Evolutionary conservation across 1,140 invertebrate genomes (phyloP).

Genomic region (Metaphire vulgaris): DNA sequence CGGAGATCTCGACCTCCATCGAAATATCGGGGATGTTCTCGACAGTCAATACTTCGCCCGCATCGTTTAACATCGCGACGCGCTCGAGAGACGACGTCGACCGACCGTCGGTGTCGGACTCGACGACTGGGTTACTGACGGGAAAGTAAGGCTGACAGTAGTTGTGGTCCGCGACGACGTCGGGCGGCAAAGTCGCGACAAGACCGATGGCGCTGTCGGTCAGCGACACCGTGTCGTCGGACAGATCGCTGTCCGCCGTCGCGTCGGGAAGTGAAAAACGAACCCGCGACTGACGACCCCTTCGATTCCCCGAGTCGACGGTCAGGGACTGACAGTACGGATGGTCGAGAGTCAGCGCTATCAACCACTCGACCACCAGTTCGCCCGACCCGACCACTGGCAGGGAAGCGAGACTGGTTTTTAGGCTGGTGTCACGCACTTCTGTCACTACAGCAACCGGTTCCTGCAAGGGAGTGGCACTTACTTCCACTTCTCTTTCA

Average conservation of each 20-base stretch:
- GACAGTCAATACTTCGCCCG: neutral
- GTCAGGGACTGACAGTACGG: neutral
- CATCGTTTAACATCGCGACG: neutral
- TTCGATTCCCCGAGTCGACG: neutral
- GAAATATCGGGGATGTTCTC: constrained; percentile 14
- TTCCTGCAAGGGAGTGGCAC: no score
- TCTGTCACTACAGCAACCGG: no score
- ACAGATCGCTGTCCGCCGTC: neutral
- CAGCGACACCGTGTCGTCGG: constrained; percentile 16
- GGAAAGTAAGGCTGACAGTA: constrained; percentile 39
- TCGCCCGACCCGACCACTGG: neutral
- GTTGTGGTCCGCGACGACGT: constrained; percentile 46
- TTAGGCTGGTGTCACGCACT: no score
- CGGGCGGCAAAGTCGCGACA: constrained; percentile 18
- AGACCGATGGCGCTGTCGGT: constrained; percentile 18
- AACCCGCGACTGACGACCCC: neutral
- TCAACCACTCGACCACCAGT: neutral
- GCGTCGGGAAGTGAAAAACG: neutral
- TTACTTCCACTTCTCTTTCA: no score
- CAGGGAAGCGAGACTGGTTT: neutral
- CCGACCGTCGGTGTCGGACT: neutral
- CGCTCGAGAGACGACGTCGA: neutral
- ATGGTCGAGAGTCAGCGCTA: neutral
- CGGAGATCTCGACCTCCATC: neutral
- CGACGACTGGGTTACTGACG: neutral